Percentiles rank a stretch among this genome's conserved stretches.
Conservation (phyloP, 2,113 vertebrate genomes). For the Sebastes fasciatus region DNA sequence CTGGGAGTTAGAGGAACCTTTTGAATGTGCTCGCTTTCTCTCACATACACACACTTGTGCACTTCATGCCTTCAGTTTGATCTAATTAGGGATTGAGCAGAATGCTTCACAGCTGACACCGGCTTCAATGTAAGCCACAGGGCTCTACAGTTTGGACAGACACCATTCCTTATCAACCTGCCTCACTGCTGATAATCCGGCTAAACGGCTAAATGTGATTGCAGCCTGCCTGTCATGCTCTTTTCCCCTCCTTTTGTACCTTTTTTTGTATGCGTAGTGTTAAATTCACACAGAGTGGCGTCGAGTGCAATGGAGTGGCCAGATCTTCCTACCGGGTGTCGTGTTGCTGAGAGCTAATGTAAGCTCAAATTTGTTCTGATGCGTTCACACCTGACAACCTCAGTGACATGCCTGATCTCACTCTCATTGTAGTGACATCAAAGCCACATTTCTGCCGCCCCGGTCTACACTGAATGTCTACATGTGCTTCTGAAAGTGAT, state of each 20-base stretch:
- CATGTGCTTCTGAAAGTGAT: neutral
- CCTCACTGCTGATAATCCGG: conserved; percentile 25
- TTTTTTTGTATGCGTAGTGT: neutral
- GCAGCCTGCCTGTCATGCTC: conserved; percentile 20
- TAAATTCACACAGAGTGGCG: neutral
- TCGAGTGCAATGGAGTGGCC: neutral
- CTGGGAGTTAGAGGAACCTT: neutral
- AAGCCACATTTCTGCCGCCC: neutral
- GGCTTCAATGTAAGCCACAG: conserved; percentile 20
- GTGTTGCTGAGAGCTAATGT: conserved; percentile 6
- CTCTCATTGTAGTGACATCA: conserved; percentile 1
- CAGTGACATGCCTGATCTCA: conserved; percentile 7
- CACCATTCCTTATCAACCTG: conserved; percentile 29
- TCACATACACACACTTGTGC: neutral
- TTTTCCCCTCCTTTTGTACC: neutral
- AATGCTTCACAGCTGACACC: conserved; percentile 51
- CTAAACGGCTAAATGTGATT: conserved; percentile 21
- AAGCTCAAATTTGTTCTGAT: neutral
- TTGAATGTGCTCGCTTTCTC: neutral
- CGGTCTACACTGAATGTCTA: no score
- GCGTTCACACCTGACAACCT: conserved; percentile 14
- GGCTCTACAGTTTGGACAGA: conserved; percentile 13
- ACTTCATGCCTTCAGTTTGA: conserved; percentile 36
- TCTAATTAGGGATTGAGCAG: conserved; percentile 55
- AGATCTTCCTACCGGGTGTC: neutral